phyloP scores from a whole-genome alignment of 2,113 vertebrate genomes.

The Electrona antarctica region DNA sequence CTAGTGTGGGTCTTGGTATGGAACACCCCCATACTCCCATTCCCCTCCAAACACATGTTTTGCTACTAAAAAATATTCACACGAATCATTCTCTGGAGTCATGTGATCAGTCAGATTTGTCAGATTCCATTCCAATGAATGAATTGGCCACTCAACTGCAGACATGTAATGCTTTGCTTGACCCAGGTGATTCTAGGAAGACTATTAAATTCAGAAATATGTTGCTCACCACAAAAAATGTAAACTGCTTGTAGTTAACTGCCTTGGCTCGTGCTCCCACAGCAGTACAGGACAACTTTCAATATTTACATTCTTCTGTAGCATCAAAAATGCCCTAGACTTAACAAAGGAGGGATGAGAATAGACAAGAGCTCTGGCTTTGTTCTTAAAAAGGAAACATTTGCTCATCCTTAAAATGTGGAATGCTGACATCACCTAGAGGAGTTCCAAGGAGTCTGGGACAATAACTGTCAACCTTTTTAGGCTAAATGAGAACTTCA shows the following conservation, averaged over 20 bases:
- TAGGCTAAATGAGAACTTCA: background rate
- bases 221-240: constrained; percentile 72
- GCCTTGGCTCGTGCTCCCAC: constrained; percentile 65
- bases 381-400: constrained; percentile 78
- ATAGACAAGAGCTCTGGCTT: constrained; percentile 70
- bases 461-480: constrained; percentile 56
- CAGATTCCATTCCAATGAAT: too few relatives aligned
- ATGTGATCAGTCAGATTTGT: too few relatives aligned
- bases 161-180: constrained; percentile 23
- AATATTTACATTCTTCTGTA: constrained; percentile 89
- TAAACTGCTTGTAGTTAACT: constrained; percentile 67
- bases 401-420: constrained; percentile 69
- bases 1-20: too few relatives aligned
- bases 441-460: constrained; percentile 54
- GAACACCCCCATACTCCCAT: too few relatives aligned
- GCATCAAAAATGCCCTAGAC: constrained; percentile 80
- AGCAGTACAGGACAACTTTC: constrained; percentile 79
- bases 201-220: constrained; percentile 63
- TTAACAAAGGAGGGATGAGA: constrained; percentile 73
- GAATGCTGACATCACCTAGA: constrained; percentile 67
- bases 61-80: too few relatives aligned
- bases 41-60: too few relatives aligned
- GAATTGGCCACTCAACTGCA: background rate
- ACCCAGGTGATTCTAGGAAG: constrained; percentile 45
- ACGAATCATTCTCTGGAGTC: too few relatives aligned